Conservation (phyloP, 2,113 vertebrate species). For the Anthoscopus minutus region DNA sequence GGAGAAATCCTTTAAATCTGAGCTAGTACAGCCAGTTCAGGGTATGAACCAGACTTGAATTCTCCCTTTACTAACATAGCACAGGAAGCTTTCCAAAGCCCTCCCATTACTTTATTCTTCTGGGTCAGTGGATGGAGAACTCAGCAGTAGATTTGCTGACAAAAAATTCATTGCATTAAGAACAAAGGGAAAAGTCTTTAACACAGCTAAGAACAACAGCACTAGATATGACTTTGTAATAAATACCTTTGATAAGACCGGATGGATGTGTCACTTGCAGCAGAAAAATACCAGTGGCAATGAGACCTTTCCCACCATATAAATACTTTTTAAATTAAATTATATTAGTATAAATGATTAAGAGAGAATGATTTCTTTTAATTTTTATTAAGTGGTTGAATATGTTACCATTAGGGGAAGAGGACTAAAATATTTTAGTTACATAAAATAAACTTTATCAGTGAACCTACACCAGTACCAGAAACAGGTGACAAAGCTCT, state of each 20-base stretch:
- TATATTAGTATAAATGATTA: background rate
- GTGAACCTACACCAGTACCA: background rate
- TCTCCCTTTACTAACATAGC: background rate
- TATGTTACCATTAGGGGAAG: background rate
- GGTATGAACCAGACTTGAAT: background rate
- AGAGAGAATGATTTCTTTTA: background rate
- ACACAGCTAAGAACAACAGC: background rate
- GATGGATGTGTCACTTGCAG: background rate
- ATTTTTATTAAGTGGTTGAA: background rate
- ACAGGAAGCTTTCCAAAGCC: background rate
- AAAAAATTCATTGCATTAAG: background rate
- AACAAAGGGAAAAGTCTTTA: background rate
- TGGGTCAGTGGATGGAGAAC: background rate
- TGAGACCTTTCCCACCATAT: background rate
- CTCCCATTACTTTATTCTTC: background rate
- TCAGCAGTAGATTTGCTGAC: background rate
- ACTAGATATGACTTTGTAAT: background rate
- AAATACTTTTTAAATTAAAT: background rate
- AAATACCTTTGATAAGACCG: background rate
- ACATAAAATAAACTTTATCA: background rate
- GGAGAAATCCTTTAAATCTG: background rate
- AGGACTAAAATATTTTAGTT: background rate
- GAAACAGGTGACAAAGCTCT: background rate
- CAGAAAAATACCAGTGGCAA: background rate
- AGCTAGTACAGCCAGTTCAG: background rate